Evolutionary conservation across 1,140 invertebrate species (phyloP).

Genomic region (Drosophila busckii): DNA sequence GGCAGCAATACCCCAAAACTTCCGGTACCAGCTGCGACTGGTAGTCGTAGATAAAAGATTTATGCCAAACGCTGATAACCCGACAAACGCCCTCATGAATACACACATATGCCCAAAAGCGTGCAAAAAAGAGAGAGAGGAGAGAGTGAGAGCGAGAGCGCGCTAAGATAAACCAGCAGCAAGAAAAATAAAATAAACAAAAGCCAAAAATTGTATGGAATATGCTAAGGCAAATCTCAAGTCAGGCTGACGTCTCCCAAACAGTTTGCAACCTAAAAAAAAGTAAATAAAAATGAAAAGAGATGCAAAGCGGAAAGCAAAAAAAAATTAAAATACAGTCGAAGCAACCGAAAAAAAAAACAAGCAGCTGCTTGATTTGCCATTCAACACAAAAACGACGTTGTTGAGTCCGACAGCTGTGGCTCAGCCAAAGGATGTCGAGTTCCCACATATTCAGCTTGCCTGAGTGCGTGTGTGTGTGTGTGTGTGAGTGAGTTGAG

Average conservation of each 20-base stretch:
- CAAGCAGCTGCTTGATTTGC: slow-evolving; percentile 69
- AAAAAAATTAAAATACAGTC: slow-evolving; percentile 30
- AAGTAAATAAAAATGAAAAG: slow-evolving; percentile 22
- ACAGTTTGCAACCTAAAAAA: slow-evolving; percentile 8
- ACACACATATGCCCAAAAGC: slow-evolving; percentile 8
- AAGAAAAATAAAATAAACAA: slow-evolving; percentile 31
- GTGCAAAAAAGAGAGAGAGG: slow-evolving; percentile 44
- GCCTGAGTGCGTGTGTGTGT: slow-evolving; percentile 16
- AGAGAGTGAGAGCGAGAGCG: no score
- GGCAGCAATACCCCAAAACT: slow-evolving; percentile 32
- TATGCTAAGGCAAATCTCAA: slow-evolving; percentile 25
- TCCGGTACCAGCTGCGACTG: slow-evolving; percentile 53
- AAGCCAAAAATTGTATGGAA: slow-evolving; percentile 29
- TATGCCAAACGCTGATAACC: slow-evolving; percentile 71
- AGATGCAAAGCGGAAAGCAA: slow-evolving; percentile 6
- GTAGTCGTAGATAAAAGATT: slow-evolving; percentile 74
- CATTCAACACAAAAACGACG: slow-evolving; percentile 59
- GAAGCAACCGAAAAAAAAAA: slow-evolving; percentile 27
- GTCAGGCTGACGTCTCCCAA: slow-evolving; percentile 5
- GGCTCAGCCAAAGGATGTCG: slow-evolving; percentile 28
- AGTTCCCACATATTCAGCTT: slow-evolving; percentile 6
- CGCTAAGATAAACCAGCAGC: slow-evolving; percentile 26
- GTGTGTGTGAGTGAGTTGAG: no score
- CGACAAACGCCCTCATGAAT: slow-evolving; percentile 58
- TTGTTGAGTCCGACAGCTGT: slow-evolving; percentile 58